These are phyloP conservation scores for Thoracochromis brauschi DNA, from an alignment of 2,113 vertebrate species.

Conservation along the genomic window DNA sequence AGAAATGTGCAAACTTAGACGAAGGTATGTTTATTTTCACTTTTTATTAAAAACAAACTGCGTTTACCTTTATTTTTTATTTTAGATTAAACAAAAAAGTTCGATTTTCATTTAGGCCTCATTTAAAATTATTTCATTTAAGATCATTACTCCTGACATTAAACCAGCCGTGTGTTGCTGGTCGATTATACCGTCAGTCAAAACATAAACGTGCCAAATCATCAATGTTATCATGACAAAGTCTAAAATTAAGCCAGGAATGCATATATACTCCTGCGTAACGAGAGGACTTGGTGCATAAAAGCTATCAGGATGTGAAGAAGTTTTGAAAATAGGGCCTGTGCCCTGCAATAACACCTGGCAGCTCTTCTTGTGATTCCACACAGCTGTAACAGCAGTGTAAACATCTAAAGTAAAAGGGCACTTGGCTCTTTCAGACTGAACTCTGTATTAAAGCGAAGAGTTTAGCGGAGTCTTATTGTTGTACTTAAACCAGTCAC, in stretches of 20 bases:
- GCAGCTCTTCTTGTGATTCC: not conserved
- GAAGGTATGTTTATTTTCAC: not conserved
- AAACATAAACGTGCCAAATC: not conserved
- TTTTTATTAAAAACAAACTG: not conserved
- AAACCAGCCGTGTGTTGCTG: not conserved
- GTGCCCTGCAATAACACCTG: not conserved
- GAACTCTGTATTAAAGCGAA: not conserved
- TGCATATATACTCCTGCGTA: not conserved
- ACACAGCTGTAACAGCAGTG: not conserved
- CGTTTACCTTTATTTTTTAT: not conserved
- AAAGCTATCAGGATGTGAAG: not conserved
- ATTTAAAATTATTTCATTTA: not conserved
- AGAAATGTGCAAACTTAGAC: not conserved
- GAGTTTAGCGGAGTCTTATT: not conserved
- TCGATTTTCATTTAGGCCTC: not conserved
- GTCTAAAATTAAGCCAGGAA: not conserved
- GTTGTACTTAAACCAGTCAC: not conserved
- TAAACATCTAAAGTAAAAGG: not conserved
- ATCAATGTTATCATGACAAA: not conserved
- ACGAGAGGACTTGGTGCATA: conserved; percentile 22
- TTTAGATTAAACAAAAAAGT: not conserved
- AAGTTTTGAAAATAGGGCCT: not conserved
- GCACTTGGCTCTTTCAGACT: not conserved
- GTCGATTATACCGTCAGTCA: not conserved
- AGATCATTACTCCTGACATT: not conserved